Percentiles rank a stretch among this genome's conserved stretches.
Conservation (phyloP, 2,797 vertebrate genomes). For the Pseudochirops corinnae region DNA sequence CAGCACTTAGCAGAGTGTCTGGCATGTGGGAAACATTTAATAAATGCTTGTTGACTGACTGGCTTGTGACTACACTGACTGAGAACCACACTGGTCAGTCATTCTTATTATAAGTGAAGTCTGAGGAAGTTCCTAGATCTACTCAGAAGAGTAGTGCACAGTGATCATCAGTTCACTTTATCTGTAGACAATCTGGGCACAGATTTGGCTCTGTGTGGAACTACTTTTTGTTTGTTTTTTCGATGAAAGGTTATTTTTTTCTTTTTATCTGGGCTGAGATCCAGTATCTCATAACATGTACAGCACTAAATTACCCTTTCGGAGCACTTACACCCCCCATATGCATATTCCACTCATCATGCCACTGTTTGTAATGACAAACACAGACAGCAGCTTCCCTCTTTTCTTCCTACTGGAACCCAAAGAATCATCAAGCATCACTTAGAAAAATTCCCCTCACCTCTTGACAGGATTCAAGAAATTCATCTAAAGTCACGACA, state of each 20-base stretch:
- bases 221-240: background rate
- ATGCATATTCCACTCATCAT: background rate
- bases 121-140: background rate
- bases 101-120: background rate
- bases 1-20: background rate
- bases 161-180: background rate
- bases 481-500: conserved; percentile 97
- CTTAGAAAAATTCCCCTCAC: conserved; percentile 83
- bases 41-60: background rate
- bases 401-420: background rate
- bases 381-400: background rate
- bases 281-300: background rate
- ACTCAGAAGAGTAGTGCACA: background rate
- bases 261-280: background rate
- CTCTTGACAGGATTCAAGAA: conserved; percentile 96
- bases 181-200: background rate
- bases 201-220: background rate
- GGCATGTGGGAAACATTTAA: background rate
- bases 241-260: background rate
- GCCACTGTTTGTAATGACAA: background rate
- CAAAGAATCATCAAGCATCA: background rate
- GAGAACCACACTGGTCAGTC: background rate
- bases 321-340: background rate
- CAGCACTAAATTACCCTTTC: background rate
- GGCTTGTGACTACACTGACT: background rate